These are phyloP conservation scores for Barnardius zonarius DNA, from an alignment of 2,113 vertebrate species.

Conservation along the genomic window DNA sequence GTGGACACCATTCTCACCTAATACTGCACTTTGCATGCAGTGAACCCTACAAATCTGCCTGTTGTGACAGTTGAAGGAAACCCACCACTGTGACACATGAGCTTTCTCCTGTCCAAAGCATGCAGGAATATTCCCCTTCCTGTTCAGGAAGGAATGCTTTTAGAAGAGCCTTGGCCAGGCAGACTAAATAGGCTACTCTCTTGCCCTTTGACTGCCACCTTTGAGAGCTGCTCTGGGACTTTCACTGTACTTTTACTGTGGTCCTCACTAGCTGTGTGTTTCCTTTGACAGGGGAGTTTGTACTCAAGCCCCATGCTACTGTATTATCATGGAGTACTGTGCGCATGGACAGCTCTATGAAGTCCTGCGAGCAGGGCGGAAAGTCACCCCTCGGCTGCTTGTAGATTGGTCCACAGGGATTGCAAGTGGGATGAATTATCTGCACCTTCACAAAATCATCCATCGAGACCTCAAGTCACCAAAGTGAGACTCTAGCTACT, in stretches of 20 bases:
- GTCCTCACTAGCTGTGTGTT: not conserved
- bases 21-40: not conserved
- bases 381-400: slow-evolving; percentile 88
- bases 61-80: not conserved
- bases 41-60: not conserved
- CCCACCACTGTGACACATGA: too few species aligned
- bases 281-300: slow-evolving; percentile 87
- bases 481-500: slow-evolving; percentile 81
- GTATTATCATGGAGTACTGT: slow-evolving; percentile 99
- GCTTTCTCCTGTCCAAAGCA: not conserved
- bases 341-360: slow-evolving; percentile 97
- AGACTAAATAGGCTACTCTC: not conserved
- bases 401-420: slow-evolving; percentile 98
- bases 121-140: not conserved
- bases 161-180: not conserved
- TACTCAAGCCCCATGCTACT: slow-evolving; percentile 96
- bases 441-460: slow-evolving; percentile 99
- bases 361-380: slow-evolving; percentile 90
- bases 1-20: not conserved
- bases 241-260: not conserved
- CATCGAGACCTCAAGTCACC: slow-evolving; percentile 99
- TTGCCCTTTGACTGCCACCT: not conserved
- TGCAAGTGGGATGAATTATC: slow-evolving; percentile 98
- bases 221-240: not conserved
- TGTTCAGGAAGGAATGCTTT: not conserved